Evolutionary conservation across 2,888 invertebrate genomes (phyloP).

Genomic region (Agrotis puta): DNA sequence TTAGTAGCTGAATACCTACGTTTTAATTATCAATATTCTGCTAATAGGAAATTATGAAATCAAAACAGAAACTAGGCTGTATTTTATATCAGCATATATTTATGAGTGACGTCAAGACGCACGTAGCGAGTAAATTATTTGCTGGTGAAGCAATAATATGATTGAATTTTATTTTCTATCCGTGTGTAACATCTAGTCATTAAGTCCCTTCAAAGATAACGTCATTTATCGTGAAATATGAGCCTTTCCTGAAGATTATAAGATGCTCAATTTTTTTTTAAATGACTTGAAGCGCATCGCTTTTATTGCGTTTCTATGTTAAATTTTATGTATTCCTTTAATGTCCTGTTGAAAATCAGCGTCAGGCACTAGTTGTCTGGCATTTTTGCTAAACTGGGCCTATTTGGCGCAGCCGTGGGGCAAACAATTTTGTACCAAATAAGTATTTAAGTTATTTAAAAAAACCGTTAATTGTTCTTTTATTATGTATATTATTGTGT

Average conservation of each 20-base stretch:
- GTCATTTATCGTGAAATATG: background rate
- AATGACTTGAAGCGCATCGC: too few relatives aligned
- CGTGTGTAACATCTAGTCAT: background rate
- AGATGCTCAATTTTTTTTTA: background rate
- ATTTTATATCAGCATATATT: conserved; percentile 42
- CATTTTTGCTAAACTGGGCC: too few relatives aligned
- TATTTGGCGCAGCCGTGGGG: too few relatives aligned
- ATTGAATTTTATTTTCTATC: background rate
- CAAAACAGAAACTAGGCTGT: conserved; percentile 39
- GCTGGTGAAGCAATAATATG: conserved; percentile 13
- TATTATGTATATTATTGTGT: too few relatives aligned
- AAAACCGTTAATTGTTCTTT: too few relatives aligned
- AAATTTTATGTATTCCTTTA: too few relatives aligned
- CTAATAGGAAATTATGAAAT: conserved; percentile 42
- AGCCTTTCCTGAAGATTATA: background rate
- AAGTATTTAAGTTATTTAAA: too few relatives aligned
- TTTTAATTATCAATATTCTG: conserved; percentile 23
- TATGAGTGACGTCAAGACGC: conserved; percentile 37
- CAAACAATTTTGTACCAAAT: too few relatives aligned
- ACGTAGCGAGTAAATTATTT: conserved; percentile 32
- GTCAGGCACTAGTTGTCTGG: too few relatives aligned
- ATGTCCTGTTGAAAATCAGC: too few relatives aligned
- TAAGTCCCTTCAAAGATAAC: background rate
- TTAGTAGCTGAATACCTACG: conserved; percentile 27
- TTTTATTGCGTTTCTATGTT: too few relatives aligned